Evolutionary conservation across 2,888 invertebrate genomes (phyloP).

Genomic region (Rugalucina vietnamica): DNA sequence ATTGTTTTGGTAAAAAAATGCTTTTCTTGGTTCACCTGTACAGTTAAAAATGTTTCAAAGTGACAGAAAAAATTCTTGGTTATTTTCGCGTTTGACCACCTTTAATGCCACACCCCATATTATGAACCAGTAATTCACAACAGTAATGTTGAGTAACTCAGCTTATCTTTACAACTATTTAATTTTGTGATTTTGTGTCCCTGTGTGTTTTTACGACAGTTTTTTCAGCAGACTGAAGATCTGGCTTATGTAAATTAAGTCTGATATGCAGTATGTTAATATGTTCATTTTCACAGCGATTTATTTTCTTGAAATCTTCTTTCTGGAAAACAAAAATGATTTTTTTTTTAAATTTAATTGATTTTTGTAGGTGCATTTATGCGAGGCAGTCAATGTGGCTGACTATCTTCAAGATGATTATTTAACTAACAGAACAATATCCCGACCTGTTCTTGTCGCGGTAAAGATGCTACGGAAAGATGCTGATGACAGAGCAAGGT

Average conservation of each 20-base stretch:
- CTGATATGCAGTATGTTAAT: background rate
- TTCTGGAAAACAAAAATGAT: background rate
- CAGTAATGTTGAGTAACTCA: too few species aligned
- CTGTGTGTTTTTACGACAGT: too few species aligned
- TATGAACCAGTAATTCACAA: too few species aligned
- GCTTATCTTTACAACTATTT: too few species aligned
- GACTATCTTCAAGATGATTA: constrained; percentile 81
- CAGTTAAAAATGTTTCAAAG: too few species aligned
- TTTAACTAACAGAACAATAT: constrained; percentile 87
- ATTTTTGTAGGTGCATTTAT: constrained; percentile 89
- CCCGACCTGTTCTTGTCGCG: constrained; percentile 91
- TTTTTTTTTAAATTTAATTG: background rate
- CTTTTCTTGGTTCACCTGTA: too few species aligned
- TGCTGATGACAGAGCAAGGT: constrained; percentile 90
- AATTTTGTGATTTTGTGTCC: too few species aligned
- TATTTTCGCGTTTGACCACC: too few species aligned
- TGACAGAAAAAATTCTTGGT: too few species aligned
- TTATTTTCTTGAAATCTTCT: background rate
- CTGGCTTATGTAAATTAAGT: too few species aligned
- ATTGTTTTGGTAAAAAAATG: too few species aligned
- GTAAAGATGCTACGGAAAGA: constrained; percentile 93
- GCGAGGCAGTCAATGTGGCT: constrained; percentile 92
- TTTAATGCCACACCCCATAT: background rate
- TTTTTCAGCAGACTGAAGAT: too few species aligned
- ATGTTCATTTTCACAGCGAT: background rate